Conservation (phyloP, 2,888 invertebrate genomes). For the Microctonus hyperodae region DNA sequence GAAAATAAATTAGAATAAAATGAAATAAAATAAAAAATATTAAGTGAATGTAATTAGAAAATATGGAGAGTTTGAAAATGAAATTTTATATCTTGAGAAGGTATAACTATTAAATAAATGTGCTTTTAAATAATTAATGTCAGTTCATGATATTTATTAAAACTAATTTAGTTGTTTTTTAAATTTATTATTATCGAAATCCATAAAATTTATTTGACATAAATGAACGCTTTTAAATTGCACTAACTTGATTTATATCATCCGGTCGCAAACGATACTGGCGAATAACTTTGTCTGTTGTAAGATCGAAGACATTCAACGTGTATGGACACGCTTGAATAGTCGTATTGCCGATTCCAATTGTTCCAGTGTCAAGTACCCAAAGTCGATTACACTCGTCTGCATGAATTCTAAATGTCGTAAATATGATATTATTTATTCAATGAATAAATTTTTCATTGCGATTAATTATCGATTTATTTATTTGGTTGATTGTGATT, state of each 20-base stretch:
- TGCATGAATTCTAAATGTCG: slow-evolving; percentile 70
- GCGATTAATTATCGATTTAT: too few species aligned
- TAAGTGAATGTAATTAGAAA: not conserved
- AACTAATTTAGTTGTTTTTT: too few species aligned
- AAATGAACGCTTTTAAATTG: too few species aligned
- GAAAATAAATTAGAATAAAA: not conserved
- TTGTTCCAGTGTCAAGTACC: slow-evolving; percentile 85
- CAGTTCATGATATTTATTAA: too few species aligned
- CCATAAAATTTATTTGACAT: not conserved
- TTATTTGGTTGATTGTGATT: not conserved
- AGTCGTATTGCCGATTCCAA: slow-evolving; percentile 78
- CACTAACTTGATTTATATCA: slow-evolving; percentile 71
- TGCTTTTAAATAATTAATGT: not conserved
- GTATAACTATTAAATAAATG: too few species aligned
- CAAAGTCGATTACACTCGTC: slow-evolving; percentile 82
- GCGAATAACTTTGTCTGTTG: slow-evolving; percentile 75
- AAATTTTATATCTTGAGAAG: not conserved
- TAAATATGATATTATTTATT: slow-evolving; percentile 3
- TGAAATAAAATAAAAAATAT: not conserved
- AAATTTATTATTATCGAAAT: not conserved
- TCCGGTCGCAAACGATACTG: slow-evolving; percentile 74
- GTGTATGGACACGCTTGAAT: slow-evolving; percentile 83
- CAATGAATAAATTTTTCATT: slow-evolving; percentile 6
- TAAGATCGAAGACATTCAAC: slow-evolving; percentile 78
- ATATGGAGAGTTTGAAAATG: not conserved